Evolutionary conservation across 2,888 invertebrate species (phyloP).

Genomic region (Myathropa florea): DNA sequence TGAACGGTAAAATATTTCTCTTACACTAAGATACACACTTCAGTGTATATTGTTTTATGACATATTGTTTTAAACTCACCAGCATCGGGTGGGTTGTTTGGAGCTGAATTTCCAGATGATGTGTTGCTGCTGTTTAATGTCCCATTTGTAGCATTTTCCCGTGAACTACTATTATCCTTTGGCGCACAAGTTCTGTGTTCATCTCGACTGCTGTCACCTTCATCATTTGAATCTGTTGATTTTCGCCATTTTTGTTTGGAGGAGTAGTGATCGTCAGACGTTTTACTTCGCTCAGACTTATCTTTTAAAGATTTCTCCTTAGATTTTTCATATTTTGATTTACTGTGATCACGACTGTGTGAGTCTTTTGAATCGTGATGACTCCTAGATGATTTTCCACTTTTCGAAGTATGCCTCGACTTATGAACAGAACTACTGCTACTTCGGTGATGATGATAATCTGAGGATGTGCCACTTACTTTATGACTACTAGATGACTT

Average conservation of each 20-base stretch:
- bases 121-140: slow-evolving; percentile 36
- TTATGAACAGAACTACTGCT: slow-evolving; percentile 74
- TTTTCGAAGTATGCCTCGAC: slow-evolving; percentile 72
- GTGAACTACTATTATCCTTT: slow-evolving; percentile 37
- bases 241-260: slow-evolving; percentile 85
- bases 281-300: slow-evolving; percentile 75
- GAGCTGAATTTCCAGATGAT: slow-evolving; percentile 31
- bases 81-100: slow-evolving; percentile 31
- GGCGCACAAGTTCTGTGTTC: neutral
- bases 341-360: slow-evolving; percentile 76
- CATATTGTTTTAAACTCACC: slow-evolving; percentile 26
- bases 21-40: too few relatives aligned
- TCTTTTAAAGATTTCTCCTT: slow-evolving; percentile 74
- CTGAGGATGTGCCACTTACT: slow-evolving; percentile 54
- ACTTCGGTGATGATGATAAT: slow-evolving; percentile 66
- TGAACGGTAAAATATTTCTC: too few relatives aligned
- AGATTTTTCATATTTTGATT: slow-evolving; percentile 71
- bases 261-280: slow-evolving; percentile 86
- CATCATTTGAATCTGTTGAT: slow-evolving; percentile 91
- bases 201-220: slow-evolving; percentile 81
- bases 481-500: slow-evolving; percentile 72
- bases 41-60: too few relatives aligned
- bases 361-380: slow-evolving; percentile 78
- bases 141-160: slow-evolving; percentile 46
- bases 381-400: slow-evolving; percentile 78